Evolutionary conservation across 2,888 invertebrate genomes (phyloP).

Genomic region (Ichneumoninae sp.): DNA sequence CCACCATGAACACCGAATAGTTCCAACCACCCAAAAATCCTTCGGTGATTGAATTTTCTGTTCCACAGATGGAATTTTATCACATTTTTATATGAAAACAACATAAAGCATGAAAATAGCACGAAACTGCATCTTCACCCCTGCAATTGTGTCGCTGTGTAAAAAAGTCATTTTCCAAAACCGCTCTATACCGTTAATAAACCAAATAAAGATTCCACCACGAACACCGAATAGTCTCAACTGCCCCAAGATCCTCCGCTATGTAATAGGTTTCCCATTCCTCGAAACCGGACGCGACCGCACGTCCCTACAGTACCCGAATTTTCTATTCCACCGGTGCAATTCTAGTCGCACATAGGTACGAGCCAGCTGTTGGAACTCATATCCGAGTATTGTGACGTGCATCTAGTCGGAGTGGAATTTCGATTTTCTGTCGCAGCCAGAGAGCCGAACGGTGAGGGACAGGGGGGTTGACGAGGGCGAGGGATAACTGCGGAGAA

Average conservation of each 20-base stretch:
- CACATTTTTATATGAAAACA: neutral
- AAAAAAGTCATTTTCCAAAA: neutral
- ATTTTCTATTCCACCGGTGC: neutral
- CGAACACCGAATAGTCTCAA: neutral
- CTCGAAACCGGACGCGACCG: neutral
- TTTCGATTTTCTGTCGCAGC: slow-evolving; percentile 31
- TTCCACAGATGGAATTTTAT: neutral
- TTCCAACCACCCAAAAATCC: too few species aligned
- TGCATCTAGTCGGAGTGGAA: neutral
- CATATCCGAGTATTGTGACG: neutral
- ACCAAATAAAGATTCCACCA: neutral
- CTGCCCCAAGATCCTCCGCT: neutral
- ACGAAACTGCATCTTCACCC: too few species aligned
- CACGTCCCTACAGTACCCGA: neutral
- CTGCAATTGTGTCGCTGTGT: too few species aligned
- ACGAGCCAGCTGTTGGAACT: neutral
- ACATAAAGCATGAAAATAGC: too few species aligned
- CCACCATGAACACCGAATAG: too few species aligned
- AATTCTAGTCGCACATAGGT: neutral
- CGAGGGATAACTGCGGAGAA: neutral
- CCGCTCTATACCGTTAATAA: too few species aligned
- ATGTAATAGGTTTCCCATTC: neutral
- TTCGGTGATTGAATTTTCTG: too few species aligned
- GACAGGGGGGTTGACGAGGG: neutral
- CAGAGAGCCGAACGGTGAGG: neutral